phyloP scores from a whole-genome alignment of 2,797 vertebrate species.

The Peromyscus aztecus region DNA sequence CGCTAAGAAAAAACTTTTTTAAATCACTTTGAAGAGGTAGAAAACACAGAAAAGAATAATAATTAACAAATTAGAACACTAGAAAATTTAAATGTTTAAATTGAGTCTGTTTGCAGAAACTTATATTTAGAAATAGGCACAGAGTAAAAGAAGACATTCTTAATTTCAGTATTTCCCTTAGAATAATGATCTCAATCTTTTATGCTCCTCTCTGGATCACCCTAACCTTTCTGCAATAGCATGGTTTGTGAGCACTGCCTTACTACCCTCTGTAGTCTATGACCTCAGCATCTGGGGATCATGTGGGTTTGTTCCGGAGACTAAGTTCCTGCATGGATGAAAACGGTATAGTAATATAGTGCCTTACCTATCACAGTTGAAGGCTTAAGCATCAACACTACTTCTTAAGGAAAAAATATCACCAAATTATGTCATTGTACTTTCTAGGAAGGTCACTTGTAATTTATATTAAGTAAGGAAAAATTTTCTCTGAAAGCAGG shows the following conservation, averaged over 20 bases:
- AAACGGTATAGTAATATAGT: not conserved
- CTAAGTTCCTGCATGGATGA: not conserved
- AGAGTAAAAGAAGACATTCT: not conserved
- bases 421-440: not conserved
- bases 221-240: not conserved
- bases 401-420: conserved; percentile 27
- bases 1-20: conserved; percentile 40
- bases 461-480: conserved; percentile 56
- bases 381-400: not conserved
- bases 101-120: not conserved
- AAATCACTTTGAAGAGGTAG: conserved; percentile 56
- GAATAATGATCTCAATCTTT: conserved; percentile 44
- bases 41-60: conserved; percentile 7
- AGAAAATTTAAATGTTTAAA: not conserved
- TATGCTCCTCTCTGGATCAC: not conserved
- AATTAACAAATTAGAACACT: not conserved
- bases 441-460: conserved; percentile 6
- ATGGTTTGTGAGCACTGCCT: not conserved
- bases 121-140: conserved; percentile 4
- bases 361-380: not conserved
- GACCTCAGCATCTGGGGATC: conserved; percentile 9
- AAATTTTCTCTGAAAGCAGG: conserved; percentile 30
- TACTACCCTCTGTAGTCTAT: not conserved
- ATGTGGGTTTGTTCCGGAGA: not conserved
- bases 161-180: conserved; percentile 20